These are phyloP conservation scores for Lasioglossum morio DNA, from an alignment of 2,888 invertebrate genomes.

Conservation along the genomic window DNA sequence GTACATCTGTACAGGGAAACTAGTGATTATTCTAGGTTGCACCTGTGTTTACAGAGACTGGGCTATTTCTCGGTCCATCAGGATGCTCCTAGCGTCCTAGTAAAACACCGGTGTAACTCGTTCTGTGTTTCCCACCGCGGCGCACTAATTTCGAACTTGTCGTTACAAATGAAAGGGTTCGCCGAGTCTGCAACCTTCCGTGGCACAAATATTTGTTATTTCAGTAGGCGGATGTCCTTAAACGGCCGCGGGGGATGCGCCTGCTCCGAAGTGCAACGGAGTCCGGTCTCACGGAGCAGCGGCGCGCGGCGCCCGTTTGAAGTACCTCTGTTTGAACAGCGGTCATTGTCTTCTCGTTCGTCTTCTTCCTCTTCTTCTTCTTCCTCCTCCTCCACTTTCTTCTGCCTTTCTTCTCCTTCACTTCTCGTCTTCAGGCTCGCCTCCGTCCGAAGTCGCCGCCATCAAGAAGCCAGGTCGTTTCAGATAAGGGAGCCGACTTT, in stretches of 20 bases:
- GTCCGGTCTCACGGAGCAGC: constrained; percentile 42
- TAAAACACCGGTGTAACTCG: constrained; percentile 70
- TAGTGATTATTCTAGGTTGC: constrained; percentile 65
- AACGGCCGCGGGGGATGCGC: constrained; percentile 37
- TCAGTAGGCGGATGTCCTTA: constrained; percentile 75
- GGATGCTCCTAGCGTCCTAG: constrained; percentile 61
- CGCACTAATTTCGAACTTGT: constrained; percentile 82
- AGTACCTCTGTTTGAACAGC: constrained; percentile 78
- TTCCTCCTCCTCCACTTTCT: constrained; percentile 5
- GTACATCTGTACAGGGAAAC: constrained; percentile 8
- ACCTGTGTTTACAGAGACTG: constrained; percentile 74
- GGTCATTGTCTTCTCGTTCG: constrained; percentile 73
- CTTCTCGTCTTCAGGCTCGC: constrained; percentile 23
- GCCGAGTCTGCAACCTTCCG: constrained; percentile 76
- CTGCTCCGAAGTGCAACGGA: constrained; percentile 23
- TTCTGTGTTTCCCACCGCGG: constrained; percentile 4
- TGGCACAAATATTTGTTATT: constrained; percentile 83
- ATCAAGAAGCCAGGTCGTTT: constrained; percentile 57
- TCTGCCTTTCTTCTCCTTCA: constrained; percentile 29
- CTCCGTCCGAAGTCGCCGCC: constrained; percentile 21
- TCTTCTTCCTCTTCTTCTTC: constrained; percentile 33
- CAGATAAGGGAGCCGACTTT: constrained; percentile 68
- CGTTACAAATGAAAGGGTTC: constrained; percentile 83
- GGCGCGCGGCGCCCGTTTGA: constrained; percentile 72
- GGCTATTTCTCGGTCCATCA: constrained; percentile 71